Percentiles rank a stretch among this genome's conserved stretches.
These are phyloP conservation scores for Atta colombica DNA, from an alignment of 1,140 invertebrate genomes.

Conservation along the genomic window DNA sequence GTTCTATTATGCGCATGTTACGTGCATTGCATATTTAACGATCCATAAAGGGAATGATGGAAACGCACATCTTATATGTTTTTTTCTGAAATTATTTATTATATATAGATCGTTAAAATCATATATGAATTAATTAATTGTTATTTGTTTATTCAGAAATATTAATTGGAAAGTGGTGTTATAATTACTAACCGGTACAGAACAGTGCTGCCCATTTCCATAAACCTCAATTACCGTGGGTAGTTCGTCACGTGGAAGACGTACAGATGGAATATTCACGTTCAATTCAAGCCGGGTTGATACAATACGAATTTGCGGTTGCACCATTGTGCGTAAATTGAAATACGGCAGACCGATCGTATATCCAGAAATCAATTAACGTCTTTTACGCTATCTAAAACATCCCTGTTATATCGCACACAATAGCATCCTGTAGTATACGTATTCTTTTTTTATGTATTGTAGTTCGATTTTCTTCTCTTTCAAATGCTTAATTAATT, in stretches of 20 bases:
- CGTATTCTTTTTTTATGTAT: neutral
- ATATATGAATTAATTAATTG: constrained; percentile 2
- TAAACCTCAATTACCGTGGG: constrained; percentile 62
- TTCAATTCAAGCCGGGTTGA: constrained; percentile 36
- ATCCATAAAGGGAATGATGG: neutral
- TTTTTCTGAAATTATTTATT: neutral
- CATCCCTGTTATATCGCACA: neutral
- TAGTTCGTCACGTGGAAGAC: constrained; percentile 62
- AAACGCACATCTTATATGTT: neutral
- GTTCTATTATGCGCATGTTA: constrained; percentile 16
- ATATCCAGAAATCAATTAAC: constrained; percentile 44
- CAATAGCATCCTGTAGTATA: neutral
- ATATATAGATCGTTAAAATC: neutral
- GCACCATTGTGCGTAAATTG: constrained; percentile 56
- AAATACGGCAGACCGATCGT: constrained; percentile 40
- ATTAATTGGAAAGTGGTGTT: constrained; percentile 44
- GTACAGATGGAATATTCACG: constrained; percentile 53
- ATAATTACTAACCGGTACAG: neutral
- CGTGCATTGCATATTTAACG: constrained; percentile 22
- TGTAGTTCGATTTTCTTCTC: neutral
- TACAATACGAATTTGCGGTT: constrained; percentile 56
- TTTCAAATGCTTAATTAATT: constrained; percentile 16
- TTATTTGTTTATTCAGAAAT: constrained; percentile 11
- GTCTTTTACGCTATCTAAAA: constrained; percentile 13
- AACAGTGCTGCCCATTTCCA: constrained; percentile 45